phyloP scores from a whole-genome alignment of 2,888 invertebrate genomes.

The Platycheirus albimanus region DNA sequence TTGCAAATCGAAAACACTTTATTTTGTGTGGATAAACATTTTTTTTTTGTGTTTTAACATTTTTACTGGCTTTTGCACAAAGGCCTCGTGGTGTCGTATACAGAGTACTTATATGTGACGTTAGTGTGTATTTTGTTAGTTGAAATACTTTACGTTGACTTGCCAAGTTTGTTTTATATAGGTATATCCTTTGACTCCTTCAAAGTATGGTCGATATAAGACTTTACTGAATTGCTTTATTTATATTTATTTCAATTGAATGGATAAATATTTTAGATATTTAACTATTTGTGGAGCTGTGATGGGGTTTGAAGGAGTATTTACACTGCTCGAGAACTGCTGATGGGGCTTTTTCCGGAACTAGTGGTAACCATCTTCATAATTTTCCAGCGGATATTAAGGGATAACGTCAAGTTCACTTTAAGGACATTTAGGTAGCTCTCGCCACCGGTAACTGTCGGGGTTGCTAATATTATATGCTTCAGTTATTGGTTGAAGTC shows the following conservation, averaged over 20 bases:
- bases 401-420: too few relatives aligned
- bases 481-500: too few relatives aligned
- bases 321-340: too few relatives aligned
- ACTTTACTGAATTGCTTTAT: not conserved
- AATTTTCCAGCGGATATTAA: too few relatives aligned
- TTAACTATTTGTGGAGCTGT: not conserved
- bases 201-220: too few relatives aligned
- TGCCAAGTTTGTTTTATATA: conserved; percentile 38
- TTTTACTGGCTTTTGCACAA: conserved; percentile 25
- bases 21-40: not conserved
- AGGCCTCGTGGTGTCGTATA: not conserved
- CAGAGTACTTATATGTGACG: not conserved
- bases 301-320: too few relatives aligned
- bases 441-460: too few relatives aligned
- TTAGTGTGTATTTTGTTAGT: too few relatives aligned
- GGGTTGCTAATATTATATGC: too few relatives aligned
- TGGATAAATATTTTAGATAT: conserved; percentile 16
- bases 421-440: too few relatives aligned
- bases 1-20: conserved; percentile 30
- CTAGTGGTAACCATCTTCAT: too few relatives aligned
- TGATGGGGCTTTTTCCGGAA: too few relatives aligned
- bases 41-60: conserved; percentile 17
- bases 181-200: not conserved
- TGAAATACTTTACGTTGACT: conserved; percentile 20
- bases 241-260: conserved; percentile 13